Percentiles rank a stretch among this genome's conserved stretches.
These are phyloP conservation scores for Drosophila ficusphila DNA, from an alignment of 1,140 invertebrate species.

Conservation along the genomic window DNA sequence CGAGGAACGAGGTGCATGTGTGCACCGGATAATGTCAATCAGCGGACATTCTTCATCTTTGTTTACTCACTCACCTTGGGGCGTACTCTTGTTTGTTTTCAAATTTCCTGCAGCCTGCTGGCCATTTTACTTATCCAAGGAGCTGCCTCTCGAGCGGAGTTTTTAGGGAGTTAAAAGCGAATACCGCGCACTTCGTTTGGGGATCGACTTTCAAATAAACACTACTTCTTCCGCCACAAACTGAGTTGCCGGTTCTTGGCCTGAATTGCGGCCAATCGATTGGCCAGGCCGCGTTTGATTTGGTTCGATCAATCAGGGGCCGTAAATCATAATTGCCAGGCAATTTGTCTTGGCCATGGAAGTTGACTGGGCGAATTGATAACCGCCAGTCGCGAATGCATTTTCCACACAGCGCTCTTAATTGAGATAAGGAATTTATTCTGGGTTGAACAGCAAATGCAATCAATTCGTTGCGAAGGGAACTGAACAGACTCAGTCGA, in stretches of 20 bases:
- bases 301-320: conserved; percentile 13
- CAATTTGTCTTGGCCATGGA: conserved; percentile 19
- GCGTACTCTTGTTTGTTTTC: conserved; percentile 52
- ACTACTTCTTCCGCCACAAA: neutral
- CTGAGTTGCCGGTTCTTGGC: neutral
- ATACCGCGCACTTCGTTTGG: conserved; percentile 27
- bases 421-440: conserved; percentile 40
- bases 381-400: neutral
- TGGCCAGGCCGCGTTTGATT: conserved; percentile 31
- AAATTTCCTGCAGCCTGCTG: conserved; percentile 50
- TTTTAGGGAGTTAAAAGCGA: conserved; percentile 2
- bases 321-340: conserved; percentile 16
- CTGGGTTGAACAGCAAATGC: neutral
- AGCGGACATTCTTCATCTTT: conserved; percentile 79
- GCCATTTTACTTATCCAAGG: conserved; percentile 62
- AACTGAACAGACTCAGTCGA: neutral
- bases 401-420: conserved; percentile 2
- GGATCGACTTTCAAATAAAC: conserved; percentile 71
- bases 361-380: too few species aligned
- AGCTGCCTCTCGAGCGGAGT: conserved; percentile 1
- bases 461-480: neutral
- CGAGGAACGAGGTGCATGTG: conserved; percentile 8
- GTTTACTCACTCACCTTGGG: conserved; percentile 66
- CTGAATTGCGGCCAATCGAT: conserved; percentile 31
- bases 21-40: conserved; percentile 78